Percentiles rank a stretch among this genome's conserved stretches.
Conservation (phyloP, 2,888 invertebrate species). For the Micropterix aruncella region DNA sequence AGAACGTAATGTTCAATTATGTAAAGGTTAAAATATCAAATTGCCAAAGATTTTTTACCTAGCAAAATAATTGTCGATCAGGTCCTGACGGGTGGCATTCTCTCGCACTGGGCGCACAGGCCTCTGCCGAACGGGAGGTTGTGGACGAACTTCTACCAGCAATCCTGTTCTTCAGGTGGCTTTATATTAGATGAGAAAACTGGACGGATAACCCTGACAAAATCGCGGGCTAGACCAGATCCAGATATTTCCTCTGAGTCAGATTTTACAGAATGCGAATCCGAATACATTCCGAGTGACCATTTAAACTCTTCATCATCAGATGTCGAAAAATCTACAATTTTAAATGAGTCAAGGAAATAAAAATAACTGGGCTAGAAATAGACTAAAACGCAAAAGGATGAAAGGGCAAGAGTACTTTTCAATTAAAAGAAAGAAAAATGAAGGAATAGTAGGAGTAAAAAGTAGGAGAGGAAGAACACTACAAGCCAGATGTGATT, state of each 20-base stretch:
- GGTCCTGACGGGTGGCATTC: too few species aligned
- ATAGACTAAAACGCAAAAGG: slow-evolving; percentile 1
- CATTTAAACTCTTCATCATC: neutral
- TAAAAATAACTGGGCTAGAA: slow-evolving; percentile 2
- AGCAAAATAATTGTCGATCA: too few species aligned
- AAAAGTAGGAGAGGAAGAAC: slow-evolving; percentile 1
- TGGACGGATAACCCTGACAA: slow-evolving; percentile 1
- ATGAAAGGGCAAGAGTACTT: slow-evolving; percentile 1
- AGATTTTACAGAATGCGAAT: slow-evolving; percentile 3
- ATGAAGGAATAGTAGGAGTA: neutral
- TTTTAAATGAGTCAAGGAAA: too few species aligned
- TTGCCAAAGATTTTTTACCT: too few species aligned
- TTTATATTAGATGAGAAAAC: slow-evolving; percentile 3
- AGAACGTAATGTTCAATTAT: too few species aligned
- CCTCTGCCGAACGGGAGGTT: too few species aligned
- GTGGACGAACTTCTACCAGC: too few species aligned
- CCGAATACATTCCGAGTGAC: neutral
- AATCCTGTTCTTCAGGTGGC: neutral
- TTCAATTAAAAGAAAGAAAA: slow-evolving; percentile 1
- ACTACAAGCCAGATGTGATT: neutral
- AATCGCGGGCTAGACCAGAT: too few species aligned
- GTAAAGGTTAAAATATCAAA: too few species aligned
- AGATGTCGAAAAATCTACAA: too few species aligned
- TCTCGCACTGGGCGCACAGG: too few species aligned
- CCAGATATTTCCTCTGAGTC: slow-evolving; percentile 1